A percentile compares a stretch with the other conserved stretches of the same genome.
phyloP scores from a whole-genome alignment of 2,888 invertebrate genomes.

The Scaptomyza caliginosa region DNA sequence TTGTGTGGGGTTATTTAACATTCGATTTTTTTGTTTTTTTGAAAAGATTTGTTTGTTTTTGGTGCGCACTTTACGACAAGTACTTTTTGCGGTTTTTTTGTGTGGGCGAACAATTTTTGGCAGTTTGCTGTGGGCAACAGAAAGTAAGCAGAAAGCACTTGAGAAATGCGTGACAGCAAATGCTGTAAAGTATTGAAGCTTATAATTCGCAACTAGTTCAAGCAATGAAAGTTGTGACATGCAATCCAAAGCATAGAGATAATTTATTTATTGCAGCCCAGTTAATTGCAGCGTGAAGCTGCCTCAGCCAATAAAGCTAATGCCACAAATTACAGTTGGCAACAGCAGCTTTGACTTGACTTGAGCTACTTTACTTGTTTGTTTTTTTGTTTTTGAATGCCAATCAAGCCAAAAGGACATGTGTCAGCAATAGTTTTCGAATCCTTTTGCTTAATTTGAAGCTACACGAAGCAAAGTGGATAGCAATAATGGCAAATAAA shows the following conservation, averaged over 20 bases:
- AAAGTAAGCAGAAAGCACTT: conserved; percentile 54
- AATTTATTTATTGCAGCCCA: conserved; percentile 11
- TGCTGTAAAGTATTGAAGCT: background rate
- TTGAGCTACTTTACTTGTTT: conserved; percentile 56
- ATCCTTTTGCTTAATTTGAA: conserved; percentile 35
- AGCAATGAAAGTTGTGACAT: too few species aligned
- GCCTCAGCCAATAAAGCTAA: conserved; percentile 23
- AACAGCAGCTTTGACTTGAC: conserved; percentile 7
- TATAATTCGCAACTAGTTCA: background rate
- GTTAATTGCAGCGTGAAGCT: conserved; percentile 67
- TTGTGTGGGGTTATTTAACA: conserved; percentile 47
- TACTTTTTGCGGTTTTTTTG: conserved; percentile 1
- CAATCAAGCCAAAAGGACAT: conserved; percentile 27
- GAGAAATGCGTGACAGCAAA: conserved; percentile 37
- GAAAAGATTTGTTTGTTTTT: conserved; percentile 39
- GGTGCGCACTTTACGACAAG: conserved; percentile 8
- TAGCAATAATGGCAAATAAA: conserved; percentile 7
- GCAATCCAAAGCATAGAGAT: background rate
- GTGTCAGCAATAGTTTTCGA: conserved; percentile 61
- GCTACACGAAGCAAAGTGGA: conserved; percentile 25
- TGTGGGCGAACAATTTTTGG: conserved; percentile 39
- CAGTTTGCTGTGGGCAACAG: conserved; percentile 54
- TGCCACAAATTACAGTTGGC: conserved; percentile 11
- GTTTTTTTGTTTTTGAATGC: conserved; percentile 28
- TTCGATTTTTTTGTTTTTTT: conserved; percentile 26